Base-by-base conservation (phyloP, 2,797 vertebrate genomes). In the Selene dorsalis region DNA sequence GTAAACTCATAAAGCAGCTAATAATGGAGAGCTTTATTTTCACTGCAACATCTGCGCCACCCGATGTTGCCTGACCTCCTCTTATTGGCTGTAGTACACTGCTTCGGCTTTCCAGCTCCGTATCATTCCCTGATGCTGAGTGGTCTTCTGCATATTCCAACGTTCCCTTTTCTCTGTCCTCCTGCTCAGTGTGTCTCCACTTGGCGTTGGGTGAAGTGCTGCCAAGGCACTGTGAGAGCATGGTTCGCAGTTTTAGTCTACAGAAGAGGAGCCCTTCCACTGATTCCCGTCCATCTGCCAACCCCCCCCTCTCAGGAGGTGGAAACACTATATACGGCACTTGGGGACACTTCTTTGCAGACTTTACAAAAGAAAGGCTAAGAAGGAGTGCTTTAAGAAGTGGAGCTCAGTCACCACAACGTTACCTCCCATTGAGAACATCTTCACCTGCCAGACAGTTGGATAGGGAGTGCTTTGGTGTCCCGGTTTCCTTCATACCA, bases 401-500 rank as follows among this genome's bases (percentile, higher is more conserved):
- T 59, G 75, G 75, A 77, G 68, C 66, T 84, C 48, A 64, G 79
- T 79, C 26, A 63, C 41, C 43, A 62, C 70, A 53, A 53, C 1
- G 4, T 65, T 32, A 55, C 56, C 82, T 78, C 84, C 73, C 38
- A 32, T 0, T 70, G 67, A 81, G 69, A 86, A 80, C 28, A 18
- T 82, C 59, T 57, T 64, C 66, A 68, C 55, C 74, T 78, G 63
- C 59, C 65, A 66, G 80, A 82, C 83, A 75, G 80, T 67, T 60
- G 69, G 67, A 77, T 52, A 70, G 68, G 77, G 81, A 82, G 77
- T 75, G 66, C 72, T 89, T 83, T 86, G 87, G 80, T 83, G 74
- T 64, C 73, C 69, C 68, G 24, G 48, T 48, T 78, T 89, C 85
- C 89, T 91, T 99, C 95, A 99, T 83, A 99, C 98, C 97, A 99